Percentiles rank a stretch among this genome's conserved stretches.
Conservation (phyloP, 2,888 invertebrate species). For the Xestia xanthographa region DNA sequence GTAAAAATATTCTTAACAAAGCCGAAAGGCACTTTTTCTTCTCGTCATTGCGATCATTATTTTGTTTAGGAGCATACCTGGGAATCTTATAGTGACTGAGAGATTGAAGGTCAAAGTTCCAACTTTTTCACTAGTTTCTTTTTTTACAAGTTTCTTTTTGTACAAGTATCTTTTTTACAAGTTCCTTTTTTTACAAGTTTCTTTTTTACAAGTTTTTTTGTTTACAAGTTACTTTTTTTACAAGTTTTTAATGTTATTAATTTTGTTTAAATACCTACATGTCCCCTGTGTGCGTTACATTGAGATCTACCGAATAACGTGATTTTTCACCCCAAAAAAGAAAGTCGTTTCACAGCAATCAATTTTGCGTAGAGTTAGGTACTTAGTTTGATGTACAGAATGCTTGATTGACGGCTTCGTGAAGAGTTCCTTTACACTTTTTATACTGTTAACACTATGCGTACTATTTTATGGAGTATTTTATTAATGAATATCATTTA, state of each 20-base stretch:
- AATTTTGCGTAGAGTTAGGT: too few species aligned
- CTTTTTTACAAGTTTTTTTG: too few species aligned
- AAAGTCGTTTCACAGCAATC: too few species aligned
- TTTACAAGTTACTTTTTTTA: not conserved
- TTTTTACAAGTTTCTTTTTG: too few species aligned
- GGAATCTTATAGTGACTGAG: not conserved
- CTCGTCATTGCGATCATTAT: not conserved
- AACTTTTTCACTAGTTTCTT: not conserved
- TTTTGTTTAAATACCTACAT: too few species aligned
- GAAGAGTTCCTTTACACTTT: not conserved
- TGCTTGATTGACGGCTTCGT: not conserved
- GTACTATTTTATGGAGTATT: not conserved
- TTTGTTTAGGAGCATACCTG: not conserved
- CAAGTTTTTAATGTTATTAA: too few species aligned
- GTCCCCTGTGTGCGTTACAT: too few species aligned
- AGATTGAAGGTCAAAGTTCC: not conserved
- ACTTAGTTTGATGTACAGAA: too few species aligned
- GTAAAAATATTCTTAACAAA: not conserved
- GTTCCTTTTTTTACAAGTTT: too few species aligned
- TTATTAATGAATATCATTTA: constrained; percentile 24
- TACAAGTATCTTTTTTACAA: not conserved
- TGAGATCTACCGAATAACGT: too few species aligned
- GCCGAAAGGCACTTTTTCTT: not conserved
- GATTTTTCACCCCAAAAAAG: too few species aligned
- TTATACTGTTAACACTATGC: not conserved